Evolutionary conservation across 2,113 vertebrate genomes (phyloP), one percentile per base, ranked within the genome.

Genomic region (Madoqua kirkii): DNA sequence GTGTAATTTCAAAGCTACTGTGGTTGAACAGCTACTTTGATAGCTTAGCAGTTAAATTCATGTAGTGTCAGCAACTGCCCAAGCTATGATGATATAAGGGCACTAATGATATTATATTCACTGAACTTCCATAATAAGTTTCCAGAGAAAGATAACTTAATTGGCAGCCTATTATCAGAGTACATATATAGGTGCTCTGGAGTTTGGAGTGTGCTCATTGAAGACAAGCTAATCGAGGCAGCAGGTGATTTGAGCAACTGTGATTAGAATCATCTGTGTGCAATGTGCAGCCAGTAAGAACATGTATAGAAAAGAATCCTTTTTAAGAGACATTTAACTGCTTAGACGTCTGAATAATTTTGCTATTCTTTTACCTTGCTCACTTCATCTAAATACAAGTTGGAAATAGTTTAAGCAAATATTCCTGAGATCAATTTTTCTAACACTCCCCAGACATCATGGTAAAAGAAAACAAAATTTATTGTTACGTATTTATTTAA

Each of bases 81-180:
- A 84, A 50, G 60, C 93, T 0, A 0, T 88, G 2, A 67, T 74
- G 94, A 98, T 92, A 82, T 74, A 98, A 97, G 95, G 96, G 93
- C 91, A 40, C 85, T 99, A 98, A 98, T 94, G 96, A 97, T 60
- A 95, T 27, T 36, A 97, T 93, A 98, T 31, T 95, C 90, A 98
- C 97, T 98, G 98, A 98, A 52, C 98, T 98, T 91, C 87, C 97
- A 88, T 96, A 98, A 90, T 97, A 90, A 89, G 93, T 97, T 98
- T 98, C 97, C 96, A 98, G 96, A 97, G 79, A 79, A 90, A 98
- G 93, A 87, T 97, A 98, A 98, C 98, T 96, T 98, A 98, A 98
- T 98, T 98, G 98, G 96, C 90, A 98, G 90, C 86, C 81, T 98
- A 96, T 98, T 98, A 98, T 87, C 96, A 90, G 84, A 97, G 92